These are phyloP conservation scores for Terrapene triunguis DNA, from an alignment of 2,113 vertebrate species.

Conservation along the genomic window DNA sequence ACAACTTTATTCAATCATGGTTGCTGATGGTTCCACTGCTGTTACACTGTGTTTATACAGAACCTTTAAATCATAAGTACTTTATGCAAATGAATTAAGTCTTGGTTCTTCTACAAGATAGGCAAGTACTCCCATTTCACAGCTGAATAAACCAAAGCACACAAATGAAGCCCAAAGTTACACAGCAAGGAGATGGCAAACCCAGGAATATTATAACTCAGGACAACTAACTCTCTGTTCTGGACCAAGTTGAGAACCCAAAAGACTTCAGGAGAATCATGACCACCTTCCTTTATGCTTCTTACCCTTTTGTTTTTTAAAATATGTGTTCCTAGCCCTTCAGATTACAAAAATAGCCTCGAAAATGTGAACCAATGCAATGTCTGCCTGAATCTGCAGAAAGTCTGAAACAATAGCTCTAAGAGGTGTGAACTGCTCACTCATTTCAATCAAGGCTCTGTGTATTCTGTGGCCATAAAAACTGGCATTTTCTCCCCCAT, in stretches of 20 bases:
- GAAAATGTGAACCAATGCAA: conserved; percentile 68
- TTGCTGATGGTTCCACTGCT: not conserved
- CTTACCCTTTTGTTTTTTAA: conserved; percentile 56
- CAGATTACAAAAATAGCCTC: conserved; percentile 58
- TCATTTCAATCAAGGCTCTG: conserved; percentile 52
- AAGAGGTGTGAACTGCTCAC: conserved; percentile 61
- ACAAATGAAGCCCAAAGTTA: not conserved
- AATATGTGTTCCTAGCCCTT: conserved; percentile 59
- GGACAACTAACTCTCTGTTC: fast-evolving
- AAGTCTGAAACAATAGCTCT: conserved; percentile 62
- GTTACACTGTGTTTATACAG: not conserved
- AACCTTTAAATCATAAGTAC: not conserved
- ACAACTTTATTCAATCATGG: fast-evolving
- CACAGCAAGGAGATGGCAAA: not conserved
- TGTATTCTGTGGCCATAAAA: conserved; percentile 49
- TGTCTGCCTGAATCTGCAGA: conserved; percentile 51
- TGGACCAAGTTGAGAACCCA: not conserved
- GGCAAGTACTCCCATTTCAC: fast-evolving
- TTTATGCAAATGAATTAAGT: fast-evolving
- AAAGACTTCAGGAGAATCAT: conserved; percentile 9
- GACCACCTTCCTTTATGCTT: conserved; percentile 61
- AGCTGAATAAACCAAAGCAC: not conserved
- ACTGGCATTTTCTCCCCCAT: conserved; percentile 16
- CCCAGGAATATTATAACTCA: fast-evolving
- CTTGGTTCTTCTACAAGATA: not conserved